A percentile compares a stretch with the other conserved stretches of the same genome.
Evolutionary conservation across 1,140 invertebrate genomes (phyloP).

Genomic region (Micrasema minimum): DNA sequence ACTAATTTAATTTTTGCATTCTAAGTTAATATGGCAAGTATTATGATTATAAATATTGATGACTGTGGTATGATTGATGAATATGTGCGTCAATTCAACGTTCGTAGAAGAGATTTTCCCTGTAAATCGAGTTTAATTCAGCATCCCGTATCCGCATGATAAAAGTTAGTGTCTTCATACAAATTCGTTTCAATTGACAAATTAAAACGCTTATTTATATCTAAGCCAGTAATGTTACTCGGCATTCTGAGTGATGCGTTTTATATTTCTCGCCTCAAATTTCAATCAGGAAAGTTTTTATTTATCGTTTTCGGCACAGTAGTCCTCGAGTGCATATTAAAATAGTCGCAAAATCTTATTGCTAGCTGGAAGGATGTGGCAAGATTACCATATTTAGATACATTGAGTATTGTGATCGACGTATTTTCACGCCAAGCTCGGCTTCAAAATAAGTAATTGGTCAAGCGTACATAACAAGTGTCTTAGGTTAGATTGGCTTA

Average conservation of each 20-base stretch:
- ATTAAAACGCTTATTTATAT: constrained; percentile 3
- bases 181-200: constrained; percentile 27
- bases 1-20: constrained; percentile 27
- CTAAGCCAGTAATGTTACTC: not conserved
- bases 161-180: constrained; percentile 30
- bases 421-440: constrained; percentile 20
- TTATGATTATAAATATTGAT: constrained; percentile 9
- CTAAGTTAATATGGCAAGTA: constrained; percentile 2
- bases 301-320: constrained; percentile 4
- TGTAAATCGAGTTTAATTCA: constrained; percentile 1
- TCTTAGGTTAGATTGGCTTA: constrained; percentile 25
- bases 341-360: constrained; percentile 26
- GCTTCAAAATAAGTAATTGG: constrained; percentile 31
- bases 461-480: constrained; percentile 28
- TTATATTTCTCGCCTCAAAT: not conserved
- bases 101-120: not conserved
- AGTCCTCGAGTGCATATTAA: constrained; percentile 25
- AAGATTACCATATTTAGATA: constrained; percentile 47
- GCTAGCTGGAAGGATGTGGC: constrained; percentile 40
- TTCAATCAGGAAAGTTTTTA: not conserved
- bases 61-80: not conserved
- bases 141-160: constrained; percentile 22
- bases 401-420: constrained; percentile 33
- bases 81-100: not conserved
- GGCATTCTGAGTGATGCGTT: not conserved